A percentile compares a stretch with the other conserved stretches of the same genome.
phyloP scores from a whole-genome alignment of 2,888 invertebrate genomes.

The Chouioia cunea region DNA sequence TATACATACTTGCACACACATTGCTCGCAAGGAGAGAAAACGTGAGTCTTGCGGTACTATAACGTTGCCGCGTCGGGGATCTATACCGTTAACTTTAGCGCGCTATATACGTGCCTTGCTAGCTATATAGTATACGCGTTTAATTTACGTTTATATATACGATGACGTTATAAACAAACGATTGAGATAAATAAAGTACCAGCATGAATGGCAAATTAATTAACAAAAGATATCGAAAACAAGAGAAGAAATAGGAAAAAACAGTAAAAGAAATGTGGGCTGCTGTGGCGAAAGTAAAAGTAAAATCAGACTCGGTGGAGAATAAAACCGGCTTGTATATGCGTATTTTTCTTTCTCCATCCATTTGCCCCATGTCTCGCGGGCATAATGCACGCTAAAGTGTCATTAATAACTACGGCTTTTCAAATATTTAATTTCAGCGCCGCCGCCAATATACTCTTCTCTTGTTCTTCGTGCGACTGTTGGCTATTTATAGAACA shows the following conservation, averaged over 20 bases:
- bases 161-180: too few species aligned
- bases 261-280: too few species aligned
- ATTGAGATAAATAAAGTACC: too few species aligned
- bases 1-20: neutral
- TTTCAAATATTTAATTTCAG: constrained; percentile 24
- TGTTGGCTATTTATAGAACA: constrained; percentile 1
- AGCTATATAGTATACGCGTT: too few species aligned
- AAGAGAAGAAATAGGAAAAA: too few species aligned
- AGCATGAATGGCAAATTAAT: too few species aligned
- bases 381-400: constrained; percentile 19
- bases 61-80: constrained; percentile 62
- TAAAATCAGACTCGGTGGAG: too few species aligned
- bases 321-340: neutral
- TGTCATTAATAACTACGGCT: constrained; percentile 27
- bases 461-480: neutral
- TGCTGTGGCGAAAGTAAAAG: too few species aligned
- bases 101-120: constrained; percentile 54
- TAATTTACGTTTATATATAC: too few species aligned
- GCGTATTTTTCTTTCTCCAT: neutral
- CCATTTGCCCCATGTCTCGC: neutral
- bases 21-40: constrained; percentile 23
- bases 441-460: neutral
- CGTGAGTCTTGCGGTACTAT: constrained; percentile 52
- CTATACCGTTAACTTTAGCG: constrained; percentile 64
- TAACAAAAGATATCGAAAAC: too few species aligned